phyloP scores from a whole-genome alignment of 2,888 invertebrate genomes.

The Merodon equestris region DNA sequence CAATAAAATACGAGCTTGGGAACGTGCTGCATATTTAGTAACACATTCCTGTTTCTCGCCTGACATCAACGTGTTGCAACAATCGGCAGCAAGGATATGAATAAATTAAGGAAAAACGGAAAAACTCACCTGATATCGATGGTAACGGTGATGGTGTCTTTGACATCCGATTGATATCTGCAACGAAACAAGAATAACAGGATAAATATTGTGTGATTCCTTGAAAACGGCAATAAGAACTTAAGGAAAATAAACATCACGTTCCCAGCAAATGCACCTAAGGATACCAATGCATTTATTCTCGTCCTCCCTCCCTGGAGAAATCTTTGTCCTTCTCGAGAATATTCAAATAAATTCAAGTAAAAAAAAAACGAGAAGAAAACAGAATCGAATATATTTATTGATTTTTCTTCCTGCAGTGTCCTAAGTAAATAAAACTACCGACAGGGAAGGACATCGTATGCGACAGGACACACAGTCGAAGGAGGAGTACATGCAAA shows the following conservation, averaged over 20 bases:
- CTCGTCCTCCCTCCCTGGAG: conserved; percentile 2
- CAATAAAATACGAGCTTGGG: conserved; percentile 39
- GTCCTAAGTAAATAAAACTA: conserved; percentile 68
- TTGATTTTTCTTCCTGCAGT: conserved; percentile 59
- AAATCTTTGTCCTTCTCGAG: conserved; percentile 54
- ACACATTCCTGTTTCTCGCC: too few species aligned
- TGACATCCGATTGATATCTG: conserved; percentile 78
- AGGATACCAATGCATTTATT: conserved; percentile 4
- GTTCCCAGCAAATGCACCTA: conserved; percentile 31
- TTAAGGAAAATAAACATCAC: conserved; percentile 65
- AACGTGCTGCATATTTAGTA: conserved; percentile 58
- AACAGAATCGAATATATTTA: too few species aligned
- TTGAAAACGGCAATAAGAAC: conserved; percentile 47
- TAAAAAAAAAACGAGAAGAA: neutral
- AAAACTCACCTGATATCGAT: conserved; percentile 76
- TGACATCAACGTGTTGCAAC: conserved; percentile 69
- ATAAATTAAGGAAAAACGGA: conserved; percentile 43
- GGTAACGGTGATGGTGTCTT: conserved; percentile 78
- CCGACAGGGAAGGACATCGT: conserved; percentile 23
- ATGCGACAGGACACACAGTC: too few species aligned
- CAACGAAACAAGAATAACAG: conserved; percentile 68
- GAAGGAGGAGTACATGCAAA: conserved; percentile 23
- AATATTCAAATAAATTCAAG: conserved; percentile 61
- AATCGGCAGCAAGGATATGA: conserved; percentile 66
- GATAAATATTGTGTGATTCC: conserved; percentile 31